phyloP scores from a whole-genome alignment of 2,888 invertebrate genomes.

The Calephelis perditalis region DNA sequence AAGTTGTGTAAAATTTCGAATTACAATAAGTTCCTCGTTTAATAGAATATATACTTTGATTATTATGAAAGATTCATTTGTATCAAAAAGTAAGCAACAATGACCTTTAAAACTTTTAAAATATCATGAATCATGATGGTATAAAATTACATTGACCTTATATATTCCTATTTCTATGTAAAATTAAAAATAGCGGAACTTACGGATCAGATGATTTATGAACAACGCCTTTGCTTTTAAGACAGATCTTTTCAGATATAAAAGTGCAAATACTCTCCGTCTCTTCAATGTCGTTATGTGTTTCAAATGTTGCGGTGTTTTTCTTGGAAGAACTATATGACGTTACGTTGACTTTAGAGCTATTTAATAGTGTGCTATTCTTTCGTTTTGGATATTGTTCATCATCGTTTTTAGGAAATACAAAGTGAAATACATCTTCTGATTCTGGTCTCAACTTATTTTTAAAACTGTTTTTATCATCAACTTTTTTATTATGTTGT shows the following conservation, averaged over 20 bases:
- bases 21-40: too few relatives aligned
- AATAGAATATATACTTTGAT: too few relatives aligned
- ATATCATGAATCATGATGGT: too few relatives aligned
- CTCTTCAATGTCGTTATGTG: slow-evolving; percentile 22
- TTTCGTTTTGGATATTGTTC: slow-evolving; percentile 11
- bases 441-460: slow-evolving; percentile 21
- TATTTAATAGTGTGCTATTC: background rate
- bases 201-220: slow-evolving; percentile 37
- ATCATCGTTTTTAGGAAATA: slow-evolving; percentile 38
- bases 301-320: slow-evolving; percentile 21
- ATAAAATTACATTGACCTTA: too few relatives aligned
- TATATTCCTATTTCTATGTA: too few relatives aligned
- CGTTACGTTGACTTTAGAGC: slow-evolving; percentile 20
- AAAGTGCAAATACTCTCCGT: slow-evolving; percentile 51
- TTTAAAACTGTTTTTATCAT: slow-evolving; percentile 26
- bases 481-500: slow-evolving; percentile 6
- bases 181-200: slow-evolving; percentile 18
- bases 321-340: slow-evolving; percentile 16
- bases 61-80: too few relatives aligned
- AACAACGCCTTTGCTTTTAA: slow-evolving; percentile 42
- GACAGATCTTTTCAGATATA: slow-evolving; percentile 47
- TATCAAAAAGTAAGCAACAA: too few relatives aligned
- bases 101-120: too few relatives aligned
- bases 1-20: too few relatives aligned
- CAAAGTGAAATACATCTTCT: slow-evolving; percentile 42